Evolutionary conservation across 2,797 vertebrate species (phyloP).

Genomic region (Pseudochromis fuscus): DNA sequence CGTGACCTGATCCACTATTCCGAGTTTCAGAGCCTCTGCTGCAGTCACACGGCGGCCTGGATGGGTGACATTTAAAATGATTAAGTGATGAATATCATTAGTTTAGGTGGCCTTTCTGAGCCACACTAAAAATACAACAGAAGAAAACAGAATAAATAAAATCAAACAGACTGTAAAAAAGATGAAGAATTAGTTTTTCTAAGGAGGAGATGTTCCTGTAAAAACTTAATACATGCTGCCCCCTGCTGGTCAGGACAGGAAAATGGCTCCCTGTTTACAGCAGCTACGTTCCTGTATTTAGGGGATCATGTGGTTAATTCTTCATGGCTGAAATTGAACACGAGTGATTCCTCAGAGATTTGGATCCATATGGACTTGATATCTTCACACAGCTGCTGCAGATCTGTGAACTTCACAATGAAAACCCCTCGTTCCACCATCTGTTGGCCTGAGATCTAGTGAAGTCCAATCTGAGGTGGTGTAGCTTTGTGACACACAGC

Average conservation of each 20-base stretch:
- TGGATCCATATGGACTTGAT: too few species aligned
- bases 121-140: background rate
- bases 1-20: conserved; percentile 90
- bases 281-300: background rate
- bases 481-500: too few species aligned
- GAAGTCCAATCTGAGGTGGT: too few species aligned
- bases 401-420: too few species aligned
- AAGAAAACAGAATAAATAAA: background rate
- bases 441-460: too few species aligned
- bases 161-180: background rate
- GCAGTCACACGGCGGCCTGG: conserved; percentile 89
- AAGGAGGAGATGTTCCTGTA: background rate
- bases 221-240: conserved; percentile 51
- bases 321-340: too few species aligned
- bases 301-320: background rate
- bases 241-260: conserved; percentile 66
- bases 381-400: too few species aligned
- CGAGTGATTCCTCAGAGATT: too few species aligned
- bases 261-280: background rate
- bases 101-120: background rate
- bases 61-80: conserved; percentile 13
- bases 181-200: background rate
- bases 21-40: conserved; percentile 90
- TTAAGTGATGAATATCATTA: background rate
- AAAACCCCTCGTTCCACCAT: too few species aligned